Base-by-base conservation (phyloP, 1,140 invertebrate genomes). In the Tetraneura akinire region DNA sequence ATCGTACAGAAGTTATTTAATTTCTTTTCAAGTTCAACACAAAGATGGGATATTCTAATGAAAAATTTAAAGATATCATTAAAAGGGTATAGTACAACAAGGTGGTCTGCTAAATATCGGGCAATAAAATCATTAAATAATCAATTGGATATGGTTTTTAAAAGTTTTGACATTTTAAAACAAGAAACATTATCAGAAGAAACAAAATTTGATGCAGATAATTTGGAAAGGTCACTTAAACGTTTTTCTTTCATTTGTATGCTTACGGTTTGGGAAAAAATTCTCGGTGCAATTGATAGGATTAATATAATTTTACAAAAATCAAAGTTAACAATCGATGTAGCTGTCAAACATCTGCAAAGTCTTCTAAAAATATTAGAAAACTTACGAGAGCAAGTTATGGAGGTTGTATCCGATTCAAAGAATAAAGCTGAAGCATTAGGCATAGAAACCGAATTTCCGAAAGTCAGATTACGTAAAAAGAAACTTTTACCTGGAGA, bases 1-100 rank as follows among this genome's bases (percentile, higher is more conserved):
- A 55, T 37, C 8, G 6, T 74, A 55, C 70, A 74, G 9, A 74
- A 74, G 37, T 55, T 74, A 74, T 74, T 74, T 55, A 55, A 74
- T 74, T 37, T 55, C 5, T 74, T 74, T 74, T 55, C n/a, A 11
- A 37, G 29, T 74, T 74, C 29, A 55, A 74, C 71, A 2, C 71
- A 23, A 37, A 73, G 49, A n/a, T 73, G 29, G 18, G n/a, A 74
- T 53, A 55, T 55, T 42, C n/a, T 74, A 74, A 74, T 74, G 18
- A 73, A 53, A 53, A 73, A 51, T 73, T 51, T 71, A 26, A 71
- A 4, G 45, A n/a, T 68, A 21, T 10, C 32, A 68, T 68, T 68
- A n/a, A 68, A 68, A 68, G 1, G 37, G 64, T 68, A 45, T 70
- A 13, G 14, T 70, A 47, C 14, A 47, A 18, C 23, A 8, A 26